Evolutionary conservation across 2,113 vertebrate species (phyloP).

Genomic region (Onychostruthus taczanowskii): DNA sequence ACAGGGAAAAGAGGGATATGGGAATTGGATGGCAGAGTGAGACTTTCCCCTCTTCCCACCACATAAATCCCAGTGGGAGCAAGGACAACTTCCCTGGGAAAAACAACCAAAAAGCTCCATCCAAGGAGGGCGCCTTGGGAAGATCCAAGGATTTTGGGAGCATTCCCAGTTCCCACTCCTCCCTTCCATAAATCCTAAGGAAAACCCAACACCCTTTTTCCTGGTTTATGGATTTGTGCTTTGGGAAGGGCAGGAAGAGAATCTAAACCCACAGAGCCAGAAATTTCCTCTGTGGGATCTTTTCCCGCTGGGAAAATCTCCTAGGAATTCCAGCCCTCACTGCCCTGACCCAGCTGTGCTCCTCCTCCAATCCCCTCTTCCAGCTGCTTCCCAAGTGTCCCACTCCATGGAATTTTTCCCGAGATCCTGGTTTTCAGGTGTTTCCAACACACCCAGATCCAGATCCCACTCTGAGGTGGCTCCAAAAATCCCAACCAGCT

Average conservation of each 20-base stretch:
- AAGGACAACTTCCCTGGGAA: background rate
- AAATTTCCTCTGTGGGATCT: background rate
- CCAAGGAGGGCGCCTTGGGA: fast-evolving
- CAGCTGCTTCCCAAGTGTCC: background rate
- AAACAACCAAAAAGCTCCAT: background rate
- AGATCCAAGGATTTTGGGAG: background rate
- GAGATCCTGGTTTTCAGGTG: background rate
- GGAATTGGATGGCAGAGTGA: fast-evolving
- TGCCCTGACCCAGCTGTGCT: fast-evolving
- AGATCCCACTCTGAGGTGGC: background rate
- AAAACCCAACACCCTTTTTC: background rate
- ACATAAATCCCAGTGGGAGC: background rate
- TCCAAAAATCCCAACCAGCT: background rate
- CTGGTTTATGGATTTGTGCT: background rate
- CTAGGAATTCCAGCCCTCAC: background rate
- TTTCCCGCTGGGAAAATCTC: background rate
- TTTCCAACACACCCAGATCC: background rate
- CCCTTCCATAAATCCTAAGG: background rate
- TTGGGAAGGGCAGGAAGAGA: background rate
- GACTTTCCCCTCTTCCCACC: background rate
- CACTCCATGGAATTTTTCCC: background rate
- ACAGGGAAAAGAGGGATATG: fast-evolving
- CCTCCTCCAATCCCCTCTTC: background rate
- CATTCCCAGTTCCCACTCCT: background rate
- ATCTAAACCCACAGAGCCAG: background rate